These are phyloP conservation scores for Syrphus vitripennis DNA, from an alignment of 2,888 invertebrate genomes.

Conservation along the genomic window DNA sequence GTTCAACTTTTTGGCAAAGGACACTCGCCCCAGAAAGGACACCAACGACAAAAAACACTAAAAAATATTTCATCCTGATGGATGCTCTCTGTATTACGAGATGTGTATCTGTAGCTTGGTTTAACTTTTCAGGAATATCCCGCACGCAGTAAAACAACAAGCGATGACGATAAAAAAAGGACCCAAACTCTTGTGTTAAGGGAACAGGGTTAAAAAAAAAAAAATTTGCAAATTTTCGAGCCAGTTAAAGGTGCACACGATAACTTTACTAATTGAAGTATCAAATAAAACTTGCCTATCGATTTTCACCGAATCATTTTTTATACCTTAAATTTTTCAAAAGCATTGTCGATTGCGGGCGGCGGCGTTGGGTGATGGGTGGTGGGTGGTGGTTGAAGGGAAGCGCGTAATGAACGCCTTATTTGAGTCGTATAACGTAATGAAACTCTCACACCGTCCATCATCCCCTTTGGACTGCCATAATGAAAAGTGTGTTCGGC, in stretches of 20 bases:
- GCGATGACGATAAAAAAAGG: neutral
- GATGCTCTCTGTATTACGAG: too few species aligned
- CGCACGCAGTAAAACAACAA: neutral
- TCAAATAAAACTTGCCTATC: conserved; percentile 32
- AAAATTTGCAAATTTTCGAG: conserved; percentile 15
- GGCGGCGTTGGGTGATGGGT: too few species aligned
- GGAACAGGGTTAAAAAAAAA: neutral
- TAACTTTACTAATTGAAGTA: conserved; percentile 45
- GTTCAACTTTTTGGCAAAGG: conserved; percentile 75
- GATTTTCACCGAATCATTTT: conserved; percentile 44
- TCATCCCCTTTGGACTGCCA: neutral
- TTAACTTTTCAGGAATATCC: conserved; percentile 43
- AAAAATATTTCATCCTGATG: conserved; percentile 34
- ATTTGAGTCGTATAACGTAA: neutral
- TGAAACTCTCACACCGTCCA: conserved; percentile 1
- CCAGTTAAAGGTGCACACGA: conserved; percentile 17
- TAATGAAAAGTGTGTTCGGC: conserved; percentile 1
- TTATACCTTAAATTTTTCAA: neutral
- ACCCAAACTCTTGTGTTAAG: neutral
- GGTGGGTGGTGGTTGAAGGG: neutral
- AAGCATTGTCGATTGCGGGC: neutral
- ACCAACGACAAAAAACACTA: conserved; percentile 25
- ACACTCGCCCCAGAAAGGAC: conserved; percentile 41
- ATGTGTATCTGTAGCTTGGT: neutral
- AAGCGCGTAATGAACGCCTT: neutral